A percentile compares a stretch with the other conserved stretches of the same genome.
These are phyloP conservation scores for Trichomycterus rosablanca DNA, from an alignment of 2,113 vertebrate species.

Conservation along the genomic window DNA sequence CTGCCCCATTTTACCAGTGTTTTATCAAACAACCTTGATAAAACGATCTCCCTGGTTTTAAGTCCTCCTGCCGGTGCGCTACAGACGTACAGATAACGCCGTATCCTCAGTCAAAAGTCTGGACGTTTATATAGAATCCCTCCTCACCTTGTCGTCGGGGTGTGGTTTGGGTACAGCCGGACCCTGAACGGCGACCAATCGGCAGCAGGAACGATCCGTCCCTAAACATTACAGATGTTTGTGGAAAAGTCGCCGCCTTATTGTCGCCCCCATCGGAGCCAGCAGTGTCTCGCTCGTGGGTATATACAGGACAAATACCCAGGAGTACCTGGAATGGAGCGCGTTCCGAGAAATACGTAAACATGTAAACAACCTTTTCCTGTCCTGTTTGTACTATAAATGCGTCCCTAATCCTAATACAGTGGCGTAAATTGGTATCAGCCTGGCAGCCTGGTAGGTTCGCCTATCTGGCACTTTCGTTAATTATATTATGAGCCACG, in stretches of 20 bases:
- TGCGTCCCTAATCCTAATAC: too few species aligned
- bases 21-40: too few species aligned
- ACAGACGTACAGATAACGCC: conserved; percentile 13
- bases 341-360: conserved; percentile 17
- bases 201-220: background rate
- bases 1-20: conserved; percentile 10
- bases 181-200: conserved; percentile 10
- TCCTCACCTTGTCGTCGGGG: background rate
- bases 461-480: too few species aligned
- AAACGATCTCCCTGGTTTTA: too few species aligned
- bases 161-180: conserved; percentile 4
- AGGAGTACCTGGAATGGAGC: background rate
- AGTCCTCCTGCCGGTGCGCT: background rate
- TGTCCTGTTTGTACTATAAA: too few species aligned
- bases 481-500: too few species aligned
- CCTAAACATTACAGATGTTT: conserved; percentile 23
- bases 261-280: too few species aligned
- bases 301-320: background rate
- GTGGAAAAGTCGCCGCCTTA: conserved; percentile 30
- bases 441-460: too few species aligned
- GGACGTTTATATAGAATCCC: conserved; percentile 23
- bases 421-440: too few species aligned
- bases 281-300: background rate
- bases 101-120: background rate
- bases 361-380: background rate